phyloP scores from a whole-genome alignment of 2,797 vertebrate genomes.

The Scomberomorus guttatus region DNA sequence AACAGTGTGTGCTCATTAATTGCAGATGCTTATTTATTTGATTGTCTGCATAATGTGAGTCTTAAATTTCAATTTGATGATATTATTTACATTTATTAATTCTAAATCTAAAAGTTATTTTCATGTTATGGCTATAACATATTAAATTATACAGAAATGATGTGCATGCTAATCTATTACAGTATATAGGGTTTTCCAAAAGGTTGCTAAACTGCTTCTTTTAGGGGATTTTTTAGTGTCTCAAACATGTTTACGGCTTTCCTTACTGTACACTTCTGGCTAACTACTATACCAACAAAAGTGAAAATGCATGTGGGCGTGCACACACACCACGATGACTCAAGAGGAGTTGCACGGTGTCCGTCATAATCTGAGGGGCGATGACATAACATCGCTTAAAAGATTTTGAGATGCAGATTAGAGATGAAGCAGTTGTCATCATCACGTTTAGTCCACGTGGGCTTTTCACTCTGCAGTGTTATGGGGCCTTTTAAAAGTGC shows the following conservation, averaged over 20 bases:
- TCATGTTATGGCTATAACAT: background rate
- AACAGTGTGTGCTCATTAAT: background rate
- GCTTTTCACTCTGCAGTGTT: background rate
- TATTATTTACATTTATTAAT: background rate
- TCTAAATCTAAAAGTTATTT: no score
- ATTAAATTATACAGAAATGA: background rate
- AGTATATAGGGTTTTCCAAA: background rate
- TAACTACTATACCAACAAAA: background rate
- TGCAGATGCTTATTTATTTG: background rate
- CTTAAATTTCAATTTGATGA: background rate
- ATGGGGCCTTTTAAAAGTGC: background rate
- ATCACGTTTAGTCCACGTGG: conserved; percentile 18
- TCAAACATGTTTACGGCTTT: background rate
- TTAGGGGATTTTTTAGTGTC: background rate
- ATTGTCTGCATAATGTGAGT: background rate
- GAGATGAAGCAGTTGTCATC: conserved; percentile 32
- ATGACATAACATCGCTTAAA: conserved; percentile 68
- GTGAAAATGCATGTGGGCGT: conserved; percentile 1
- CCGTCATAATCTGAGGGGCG: conserved; percentile 37
- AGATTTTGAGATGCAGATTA: conserved; percentile 64
- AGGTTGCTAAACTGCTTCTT: background rate
- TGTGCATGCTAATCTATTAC: background rate
- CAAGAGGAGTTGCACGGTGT: conserved; percentile 25
- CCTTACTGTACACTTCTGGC: background rate
- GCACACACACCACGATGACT: conserved; percentile 28